These are phyloP conservation scores for Colletes gigas DNA, from an alignment of 1,140 invertebrate genomes.

Conservation along the genomic window DNA sequence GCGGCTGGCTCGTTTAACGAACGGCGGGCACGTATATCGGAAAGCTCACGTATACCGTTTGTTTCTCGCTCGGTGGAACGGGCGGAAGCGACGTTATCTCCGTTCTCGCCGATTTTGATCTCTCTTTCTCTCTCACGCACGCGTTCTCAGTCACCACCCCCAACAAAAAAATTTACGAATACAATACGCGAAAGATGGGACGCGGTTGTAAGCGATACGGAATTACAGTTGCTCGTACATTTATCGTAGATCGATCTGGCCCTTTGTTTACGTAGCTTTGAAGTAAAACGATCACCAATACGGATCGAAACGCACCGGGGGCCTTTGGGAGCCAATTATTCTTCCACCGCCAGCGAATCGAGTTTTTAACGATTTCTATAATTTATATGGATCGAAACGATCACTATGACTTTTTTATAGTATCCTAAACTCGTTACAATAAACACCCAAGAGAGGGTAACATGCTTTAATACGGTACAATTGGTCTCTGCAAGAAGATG, in stretches of 20 bases:
- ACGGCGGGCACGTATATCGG: constrained; percentile 55
- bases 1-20: constrained; percentile 52
- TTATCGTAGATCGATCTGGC: constrained; percentile 46
- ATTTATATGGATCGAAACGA: too few relatives aligned
- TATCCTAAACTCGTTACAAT: too few relatives aligned
- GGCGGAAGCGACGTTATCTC: constrained; percentile 49
- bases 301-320: neutral
- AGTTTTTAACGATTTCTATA: too few relatives aligned
- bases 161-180: constrained; percentile 21
- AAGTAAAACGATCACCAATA: constrained; percentile 14
- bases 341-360: neutral
- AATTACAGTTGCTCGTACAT: constrained; percentile 33
- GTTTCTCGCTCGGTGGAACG: constrained; percentile 35
- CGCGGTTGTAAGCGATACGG: constrained; percentile 7
- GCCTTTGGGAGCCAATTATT: constrained; percentile 10
- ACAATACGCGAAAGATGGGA: constrained; percentile 24
- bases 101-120: constrained; percentile 39
- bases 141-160: neutral
- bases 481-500: too few relatives aligned
- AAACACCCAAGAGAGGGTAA: too few relatives aligned
- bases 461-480: too few relatives aligned
- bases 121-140: neutral
- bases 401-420: too few relatives aligned
- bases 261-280: constrained; percentile 35
- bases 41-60: constrained; percentile 50